These are phyloP conservation scores for Gopherus flavomarginatus DNA, from an alignment of 2,113 vertebrate species.

Conservation along the genomic window DNA sequence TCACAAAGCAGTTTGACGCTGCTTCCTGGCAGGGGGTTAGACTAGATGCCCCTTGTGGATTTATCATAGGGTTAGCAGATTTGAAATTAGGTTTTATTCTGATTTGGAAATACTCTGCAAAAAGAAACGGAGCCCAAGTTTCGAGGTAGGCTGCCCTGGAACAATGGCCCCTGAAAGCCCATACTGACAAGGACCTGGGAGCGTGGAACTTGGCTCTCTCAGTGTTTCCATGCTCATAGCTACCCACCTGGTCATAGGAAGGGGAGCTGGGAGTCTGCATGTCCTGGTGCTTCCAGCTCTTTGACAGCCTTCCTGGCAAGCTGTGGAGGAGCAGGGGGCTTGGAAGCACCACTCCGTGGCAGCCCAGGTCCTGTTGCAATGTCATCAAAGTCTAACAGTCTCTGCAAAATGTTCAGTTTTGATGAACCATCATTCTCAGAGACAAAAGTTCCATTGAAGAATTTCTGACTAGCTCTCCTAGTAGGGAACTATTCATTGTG, in stretches of 20 bases:
- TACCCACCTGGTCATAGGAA: neutral
- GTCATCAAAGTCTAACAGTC: neutral
- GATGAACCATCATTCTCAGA: neutral
- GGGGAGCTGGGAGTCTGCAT: neutral
- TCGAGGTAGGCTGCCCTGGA: too few relatives aligned
- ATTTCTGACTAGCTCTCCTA: neutral
- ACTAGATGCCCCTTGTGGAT: too few relatives aligned
- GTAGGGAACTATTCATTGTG: neutral
- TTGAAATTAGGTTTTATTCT: neutral
- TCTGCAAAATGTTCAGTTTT: neutral
- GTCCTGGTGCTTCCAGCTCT: neutral
- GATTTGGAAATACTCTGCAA: too few relatives aligned
- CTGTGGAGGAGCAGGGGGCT: neutral
- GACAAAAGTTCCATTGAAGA: neutral
- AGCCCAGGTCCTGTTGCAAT: too few relatives aligned
- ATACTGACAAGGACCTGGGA: too few relatives aligned
- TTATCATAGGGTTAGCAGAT: neutral
- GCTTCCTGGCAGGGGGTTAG: too few relatives aligned
- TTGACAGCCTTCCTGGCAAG: neutral
- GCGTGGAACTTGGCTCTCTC: too few relatives aligned
- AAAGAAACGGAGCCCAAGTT: too few relatives aligned
- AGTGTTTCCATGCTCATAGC: too few relatives aligned
- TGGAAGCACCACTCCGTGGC: neutral
- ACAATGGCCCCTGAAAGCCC: too few relatives aligned
- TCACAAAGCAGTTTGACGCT: neutral